Conservation (phyloP, 2,888 invertebrate species). For the Phrixothrix hirtus region DNA sequence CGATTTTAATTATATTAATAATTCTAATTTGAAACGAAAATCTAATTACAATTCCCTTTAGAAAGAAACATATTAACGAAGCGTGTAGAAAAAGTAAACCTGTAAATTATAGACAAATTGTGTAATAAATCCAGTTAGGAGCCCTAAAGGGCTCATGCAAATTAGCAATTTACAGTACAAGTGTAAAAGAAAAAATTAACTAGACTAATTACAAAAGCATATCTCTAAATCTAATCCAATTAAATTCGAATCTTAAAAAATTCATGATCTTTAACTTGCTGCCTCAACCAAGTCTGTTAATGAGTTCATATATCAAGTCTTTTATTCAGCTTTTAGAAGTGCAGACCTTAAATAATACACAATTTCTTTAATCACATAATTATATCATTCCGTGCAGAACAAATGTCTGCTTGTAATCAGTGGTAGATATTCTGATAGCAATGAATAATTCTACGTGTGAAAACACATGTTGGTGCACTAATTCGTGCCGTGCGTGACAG, state of each 20-base stretch:
- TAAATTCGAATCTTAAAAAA: conserved; percentile 33
- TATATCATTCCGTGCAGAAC: conserved; percentile 50
- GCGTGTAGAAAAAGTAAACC: no score
- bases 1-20: no score
- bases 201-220: conserved; percentile 20
- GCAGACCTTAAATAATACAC: conserved; percentile 34
- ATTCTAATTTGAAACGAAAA: no score
- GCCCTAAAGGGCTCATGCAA: conserved; percentile 36
- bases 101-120: neutral
- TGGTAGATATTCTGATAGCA: conserved; percentile 39
- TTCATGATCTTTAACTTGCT: conserved; percentile 23
- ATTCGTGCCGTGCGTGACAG: conserved; percentile 53
- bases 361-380: conserved; percentile 50
- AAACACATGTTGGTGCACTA: conserved; percentile 50
- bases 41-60: no score
- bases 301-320: conserved; percentile 22
- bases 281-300: conserved; percentile 21
- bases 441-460: conserved; percentile 54
- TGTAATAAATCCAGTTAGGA: conserved; percentile 8
- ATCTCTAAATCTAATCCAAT: conserved; percentile 34
- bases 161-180: conserved; percentile 40
- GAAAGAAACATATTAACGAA: no score
- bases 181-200: conserved; percentile 24
- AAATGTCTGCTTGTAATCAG: conserved; percentile 45
- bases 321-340: conserved; percentile 12